These are phyloP conservation scores for Bedellia somnulentella DNA, from an alignment of 2,888 invertebrate genomes.

Conservation along the genomic window DNA sequence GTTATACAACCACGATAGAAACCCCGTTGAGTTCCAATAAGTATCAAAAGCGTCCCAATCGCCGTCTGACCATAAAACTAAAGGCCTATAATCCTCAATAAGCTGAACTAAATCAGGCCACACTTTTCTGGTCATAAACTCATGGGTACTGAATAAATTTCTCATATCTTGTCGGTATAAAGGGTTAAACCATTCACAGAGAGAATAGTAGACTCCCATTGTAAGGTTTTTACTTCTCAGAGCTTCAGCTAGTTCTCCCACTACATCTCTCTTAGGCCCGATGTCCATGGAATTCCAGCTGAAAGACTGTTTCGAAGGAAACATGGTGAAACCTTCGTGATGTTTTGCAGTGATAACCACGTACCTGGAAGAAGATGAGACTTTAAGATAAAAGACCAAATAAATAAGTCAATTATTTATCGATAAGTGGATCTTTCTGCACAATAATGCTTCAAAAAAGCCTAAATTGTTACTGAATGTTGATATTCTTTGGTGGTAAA, in stretches of 20 bases:
- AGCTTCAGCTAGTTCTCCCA: slow-evolving; percentile 74
- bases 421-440: too few relatives aligned
- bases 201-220: slow-evolving; percentile 84
- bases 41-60: slow-evolving; percentile 86
- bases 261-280: slow-evolving; percentile 76
- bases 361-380: too few relatives aligned
- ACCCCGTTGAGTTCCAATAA: slow-evolving; percentile 84
- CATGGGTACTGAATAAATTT: slow-evolving; percentile 62
- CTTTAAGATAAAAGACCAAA: too few relatives aligned
- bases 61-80: slow-evolving; percentile 91
- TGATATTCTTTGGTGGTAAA: too few relatives aligned
- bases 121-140: slow-evolving; percentile 71
- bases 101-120: slow-evolving; percentile 82
- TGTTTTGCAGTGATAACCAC: slow-evolving; percentile 86
- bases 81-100: slow-evolving; percentile 68
- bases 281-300: slow-evolving; percentile 83
- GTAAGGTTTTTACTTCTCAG: slow-evolving; percentile 65
- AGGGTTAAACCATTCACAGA: slow-evolving; percentile 89
- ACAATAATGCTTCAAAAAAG: too few relatives aligned
- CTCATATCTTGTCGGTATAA: slow-evolving; percentile 73
- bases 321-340: slow-evolving; percentile 83
- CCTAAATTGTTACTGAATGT: too few relatives aligned
- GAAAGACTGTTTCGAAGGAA: slow-evolving; percentile 80
- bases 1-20: slow-evolving; percentile 92
- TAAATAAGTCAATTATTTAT: too few relatives aligned